phyloP scores from a whole-genome alignment of 2,797 vertebrate species.

The Phaenicophaeus curvirostris region DNA sequence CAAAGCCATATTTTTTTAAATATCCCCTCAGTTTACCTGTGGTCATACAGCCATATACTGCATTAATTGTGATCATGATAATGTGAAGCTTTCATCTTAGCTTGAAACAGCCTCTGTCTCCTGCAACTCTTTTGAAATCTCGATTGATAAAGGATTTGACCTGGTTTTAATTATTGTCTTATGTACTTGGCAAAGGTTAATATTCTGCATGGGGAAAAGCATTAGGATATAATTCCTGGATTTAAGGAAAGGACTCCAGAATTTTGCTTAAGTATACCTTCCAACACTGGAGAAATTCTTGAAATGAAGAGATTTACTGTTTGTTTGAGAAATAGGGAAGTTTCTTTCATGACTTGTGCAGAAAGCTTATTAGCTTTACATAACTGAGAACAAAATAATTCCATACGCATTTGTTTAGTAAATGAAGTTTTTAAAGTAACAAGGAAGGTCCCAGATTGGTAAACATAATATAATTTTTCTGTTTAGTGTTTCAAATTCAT shows the following conservation, averaged over 20 bases:
- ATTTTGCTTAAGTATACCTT: conserved; percentile 15
- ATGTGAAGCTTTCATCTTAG: conserved; percentile 60
- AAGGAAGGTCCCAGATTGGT: background rate
- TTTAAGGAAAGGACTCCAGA: conserved; percentile 13
- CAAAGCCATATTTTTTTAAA: conserved; percentile 25
- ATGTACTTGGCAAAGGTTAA: conserved; percentile 68
- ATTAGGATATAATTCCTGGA: conserved; percentile 39
- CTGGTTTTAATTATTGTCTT: conserved; percentile 71
- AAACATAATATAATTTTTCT: background rate
- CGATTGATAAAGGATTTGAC: conserved; percentile 65
- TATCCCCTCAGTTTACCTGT: background rate
- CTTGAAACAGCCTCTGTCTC: conserved; percentile 62
- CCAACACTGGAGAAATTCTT: background rate
- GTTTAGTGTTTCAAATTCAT: background rate
- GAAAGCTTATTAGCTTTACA: background rate
- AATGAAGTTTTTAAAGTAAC: background rate
- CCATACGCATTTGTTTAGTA: background rate
- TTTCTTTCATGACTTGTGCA: background rate
- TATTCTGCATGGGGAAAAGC: conserved; percentile 51
- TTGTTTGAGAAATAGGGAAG: background rate
- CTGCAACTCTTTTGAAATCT: conserved; percentile 66
- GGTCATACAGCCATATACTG: background rate
- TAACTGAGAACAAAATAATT: background rate
- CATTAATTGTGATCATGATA: conserved; percentile 53
- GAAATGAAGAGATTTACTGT: background rate